A percentile compares a stretch with the other conserved stretches of the same genome.
Conservation (phyloP, 1,140 invertebrate species). For the Melipona quadrifasciata region DNA sequence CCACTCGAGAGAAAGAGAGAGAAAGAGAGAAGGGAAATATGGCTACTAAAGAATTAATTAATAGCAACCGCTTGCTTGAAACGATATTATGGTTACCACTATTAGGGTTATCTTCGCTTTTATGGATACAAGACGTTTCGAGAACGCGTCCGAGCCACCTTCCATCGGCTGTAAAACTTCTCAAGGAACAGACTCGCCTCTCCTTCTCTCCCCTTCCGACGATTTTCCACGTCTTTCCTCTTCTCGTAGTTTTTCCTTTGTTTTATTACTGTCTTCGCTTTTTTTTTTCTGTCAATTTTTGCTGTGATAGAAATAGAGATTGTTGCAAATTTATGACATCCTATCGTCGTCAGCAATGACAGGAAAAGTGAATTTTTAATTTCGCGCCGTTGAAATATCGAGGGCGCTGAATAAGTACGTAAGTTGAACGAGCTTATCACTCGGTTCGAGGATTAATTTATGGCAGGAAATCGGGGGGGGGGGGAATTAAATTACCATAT, state of each 20-base stretch:
- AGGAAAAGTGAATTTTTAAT: no score
- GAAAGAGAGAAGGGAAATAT: conserved; percentile 27
- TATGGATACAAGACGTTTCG: conserved; percentile 59
- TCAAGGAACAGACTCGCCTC: conserved; percentile 2
- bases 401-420: no score
- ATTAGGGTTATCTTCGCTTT: conserved; percentile 58
- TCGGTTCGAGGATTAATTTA: no score
- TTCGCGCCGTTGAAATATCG: no score
- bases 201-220: background rate
- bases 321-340: no score
- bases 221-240: background rate
- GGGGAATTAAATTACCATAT: no score
- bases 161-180: conserved; percentile 45
- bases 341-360: no score
- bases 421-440: no score
- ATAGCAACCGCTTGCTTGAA: conserved; percentile 63
- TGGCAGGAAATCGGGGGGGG: no score
- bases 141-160: conserved; percentile 44
- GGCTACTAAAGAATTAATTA: conserved; percentile 66
- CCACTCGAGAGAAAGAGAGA: conserved; percentile 11
- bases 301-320: no score
- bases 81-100: conserved; percentile 54
- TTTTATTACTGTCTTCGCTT: no score
- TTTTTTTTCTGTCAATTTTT: no score
- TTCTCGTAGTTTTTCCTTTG: background rate